These are phyloP conservation scores for Tinamus guttatus DNA, from an alignment of 2,113 vertebrate species.

Conservation along the genomic window DNA sequence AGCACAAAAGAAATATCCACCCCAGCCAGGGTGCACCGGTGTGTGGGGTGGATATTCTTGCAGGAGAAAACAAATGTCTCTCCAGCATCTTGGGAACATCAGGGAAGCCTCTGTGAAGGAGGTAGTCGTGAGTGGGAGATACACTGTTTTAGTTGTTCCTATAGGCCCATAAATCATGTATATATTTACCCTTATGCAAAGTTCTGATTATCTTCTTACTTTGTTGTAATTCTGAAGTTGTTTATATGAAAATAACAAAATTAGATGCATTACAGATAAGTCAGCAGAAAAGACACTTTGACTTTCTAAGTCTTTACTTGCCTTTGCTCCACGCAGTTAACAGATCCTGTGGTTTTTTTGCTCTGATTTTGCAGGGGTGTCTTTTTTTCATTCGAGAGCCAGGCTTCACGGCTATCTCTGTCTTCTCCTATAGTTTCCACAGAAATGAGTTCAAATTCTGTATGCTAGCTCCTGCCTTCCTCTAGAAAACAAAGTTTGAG, in stretches of 20 bases:
- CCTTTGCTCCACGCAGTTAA: background rate
- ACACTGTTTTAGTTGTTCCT: background rate
- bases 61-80: background rate
- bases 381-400: background rate
- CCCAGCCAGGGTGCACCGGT: background rate
- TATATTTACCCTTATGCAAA: background rate
- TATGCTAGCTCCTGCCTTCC: background rate
- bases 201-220: background rate
- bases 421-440: background rate
- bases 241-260: background rate
- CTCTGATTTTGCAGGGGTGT: background rate
- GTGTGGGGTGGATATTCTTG: background rate
- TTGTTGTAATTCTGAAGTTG: background rate
- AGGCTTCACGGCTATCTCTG: background rate
- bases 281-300: background rate
- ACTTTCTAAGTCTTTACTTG: background rate
- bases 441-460: background rate
- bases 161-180: background rate
- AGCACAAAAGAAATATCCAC: rapidly evolving
- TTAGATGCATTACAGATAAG: background rate
- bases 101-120: background rate
- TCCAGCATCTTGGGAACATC: background rate
- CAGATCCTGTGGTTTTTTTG: background rate
- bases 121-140: background rate
- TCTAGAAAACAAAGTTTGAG: background rate